Base-by-base conservation (phyloP, 1,140 invertebrate species). In the Drosophila watanabei region DNA sequence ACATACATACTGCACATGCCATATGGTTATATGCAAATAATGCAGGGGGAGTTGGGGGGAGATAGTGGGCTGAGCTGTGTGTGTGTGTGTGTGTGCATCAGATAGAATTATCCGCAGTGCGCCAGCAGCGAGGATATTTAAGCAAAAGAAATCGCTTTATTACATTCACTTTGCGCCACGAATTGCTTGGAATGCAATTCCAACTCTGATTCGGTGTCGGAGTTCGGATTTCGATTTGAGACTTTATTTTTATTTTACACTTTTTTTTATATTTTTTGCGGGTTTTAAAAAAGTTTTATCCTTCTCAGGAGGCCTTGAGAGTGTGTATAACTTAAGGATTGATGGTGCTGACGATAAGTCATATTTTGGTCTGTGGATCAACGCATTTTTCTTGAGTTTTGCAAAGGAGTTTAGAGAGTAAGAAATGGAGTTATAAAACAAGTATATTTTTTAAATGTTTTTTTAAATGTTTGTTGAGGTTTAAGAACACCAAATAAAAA, bases 91-190 rank as follows among this genome's bases (percentile, higher is more conserved):
- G 48, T 46, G 69, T 52, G 70, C 56, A 58, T 61, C 76, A 63
- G 75, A 79, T 79, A 71, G 76, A 79, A 79, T 79, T 79, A 79
- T 79, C 75, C 66, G 76, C 76, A 79, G 66, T 79, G 76, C 76
- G 71, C 71, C 39, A 73, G 63, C 39, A 57, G 63, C 49, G 37
- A 71, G 57, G 75, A 79, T 72, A 79, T 79, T 79, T 79, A 79
- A 79, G 76, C 59, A 64, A 64, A 57, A 72, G 56, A 78, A 70
- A 79, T 79, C 76, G 52, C 65, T 79, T 79, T 79, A 63, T 79
- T 79, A 79, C 58, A 62, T 58, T 61, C 48, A 69, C 71, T 61
- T 73, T 73, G 56, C 69, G 45, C 70, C 68, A 73, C 70, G 70
- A 58, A 59, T 51, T 28, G 45, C 70, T 41, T 7, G 66, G 73